phyloP scores from a whole-genome alignment of 2,888 invertebrate genomes.

The Polyommatus icarus region DNA sequence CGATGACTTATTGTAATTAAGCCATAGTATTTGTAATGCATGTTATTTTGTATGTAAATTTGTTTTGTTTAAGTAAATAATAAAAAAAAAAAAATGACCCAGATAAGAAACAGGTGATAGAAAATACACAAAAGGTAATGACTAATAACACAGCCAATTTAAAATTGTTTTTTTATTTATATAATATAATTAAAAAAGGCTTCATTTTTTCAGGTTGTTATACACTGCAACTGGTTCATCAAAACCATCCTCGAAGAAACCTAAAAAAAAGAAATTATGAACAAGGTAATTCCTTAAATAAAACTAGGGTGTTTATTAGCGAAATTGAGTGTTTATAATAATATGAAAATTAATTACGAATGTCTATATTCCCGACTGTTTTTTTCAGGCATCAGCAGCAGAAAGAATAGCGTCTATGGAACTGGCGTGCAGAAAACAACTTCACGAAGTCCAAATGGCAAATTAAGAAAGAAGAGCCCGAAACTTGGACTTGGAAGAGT shows the following conservation, averaged over 20 bases:
- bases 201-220: too few species aligned
- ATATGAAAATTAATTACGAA: slow-evolving; percentile 1
- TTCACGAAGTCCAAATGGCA: not conserved
- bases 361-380: not conserved
- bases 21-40: too few species aligned
- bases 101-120: too few species aligned
- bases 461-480: not conserved
- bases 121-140: too few species aligned
- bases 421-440: not conserved
- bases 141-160: too few species aligned
- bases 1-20: too few species aligned
- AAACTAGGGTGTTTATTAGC: not conserved
- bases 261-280: slow-evolving; percentile 11
- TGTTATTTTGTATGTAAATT: too few species aligned
- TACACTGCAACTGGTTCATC: too few species aligned
- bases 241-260: slow-evolving; percentile 1
- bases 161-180: too few species aligned
- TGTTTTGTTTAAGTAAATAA: too few species aligned
- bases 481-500: not conserved
- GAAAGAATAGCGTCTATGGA: not conserved
- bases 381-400: slow-evolving; percentile 1
- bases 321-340: not conserved
- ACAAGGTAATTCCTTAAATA: not conserved
- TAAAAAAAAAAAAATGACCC: too few species aligned
- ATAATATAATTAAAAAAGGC: too few species aligned